Conservation (phyloP, 2,797 vertebrate species). For the Sciurus carolinensis region DNA sequence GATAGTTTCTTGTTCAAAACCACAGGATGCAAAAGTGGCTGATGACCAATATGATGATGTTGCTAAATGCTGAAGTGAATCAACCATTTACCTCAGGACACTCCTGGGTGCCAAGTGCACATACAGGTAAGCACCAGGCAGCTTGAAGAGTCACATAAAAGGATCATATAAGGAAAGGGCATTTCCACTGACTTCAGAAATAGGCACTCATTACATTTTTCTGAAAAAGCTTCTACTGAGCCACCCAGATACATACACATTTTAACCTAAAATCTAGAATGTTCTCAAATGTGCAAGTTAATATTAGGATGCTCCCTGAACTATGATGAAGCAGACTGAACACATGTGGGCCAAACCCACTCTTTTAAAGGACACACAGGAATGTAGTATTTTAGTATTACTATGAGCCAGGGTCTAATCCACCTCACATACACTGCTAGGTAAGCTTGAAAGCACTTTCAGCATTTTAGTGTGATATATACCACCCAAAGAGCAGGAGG, state of each 20-base stretch:
- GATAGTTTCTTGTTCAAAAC: conserved; percentile 83
- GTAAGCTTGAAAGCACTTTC: conserved; percentile 7
- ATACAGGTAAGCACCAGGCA: conserved; percentile 65
- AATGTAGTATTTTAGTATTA: neutral
- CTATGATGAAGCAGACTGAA: neutral
- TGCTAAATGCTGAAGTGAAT: conserved; percentile 77
- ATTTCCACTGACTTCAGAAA: conserved; percentile 19
- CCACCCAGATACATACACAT: neutral
- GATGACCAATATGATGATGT: conserved; percentile 81
- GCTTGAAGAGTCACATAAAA: conserved; percentile 65
- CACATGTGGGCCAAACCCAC: neutral
- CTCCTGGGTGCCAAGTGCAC: conserved; percentile 72
- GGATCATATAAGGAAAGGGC: conserved; percentile 55
- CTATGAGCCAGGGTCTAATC: neutral
- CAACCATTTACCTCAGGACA: conserved; percentile 76
- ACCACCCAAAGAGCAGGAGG: neutral
- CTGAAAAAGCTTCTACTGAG: conserved; percentile 41
- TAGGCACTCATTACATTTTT: neutral
- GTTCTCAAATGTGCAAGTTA: conserved; percentile 54
- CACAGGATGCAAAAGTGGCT: conserved; percentile 75
- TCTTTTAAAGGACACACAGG: conserved; percentile 34
- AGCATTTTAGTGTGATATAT: neutral
- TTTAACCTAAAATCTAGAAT: conserved; percentile 69
- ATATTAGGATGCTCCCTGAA: conserved; percentile 60
- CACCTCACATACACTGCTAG: neutral